Base-by-base conservation (phyloP, 2,113 vertebrate species). In the Leucopsar rothschildi region DNA sequence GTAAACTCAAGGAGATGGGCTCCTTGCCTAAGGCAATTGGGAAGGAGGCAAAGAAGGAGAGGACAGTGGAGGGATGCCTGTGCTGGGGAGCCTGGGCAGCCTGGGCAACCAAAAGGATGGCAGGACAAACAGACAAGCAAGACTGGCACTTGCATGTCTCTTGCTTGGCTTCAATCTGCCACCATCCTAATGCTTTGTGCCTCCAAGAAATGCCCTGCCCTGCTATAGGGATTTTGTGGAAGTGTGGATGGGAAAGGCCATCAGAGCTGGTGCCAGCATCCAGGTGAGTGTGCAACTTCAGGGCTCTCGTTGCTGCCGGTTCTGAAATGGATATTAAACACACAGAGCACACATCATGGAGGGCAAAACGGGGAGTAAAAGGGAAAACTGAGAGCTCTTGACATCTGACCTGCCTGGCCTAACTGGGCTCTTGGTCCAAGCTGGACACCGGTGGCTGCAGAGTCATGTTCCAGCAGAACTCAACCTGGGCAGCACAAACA, bases 211-310 rank as follows among this genome's bases (percentile, higher is more conserved):
- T 11, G 20, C 6, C 29, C 20, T 53, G n/a, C 9, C 80, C 29
- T 42, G 20, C 55, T 80, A 40, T 4, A 39, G 49, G 57, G 49
- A 44, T 68, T 55, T 2, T 69, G 24, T 39, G 27, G 56, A 75
- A 31, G 4, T 20, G 29, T 2, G 23, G 52, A 59, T 5, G 0
- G 0, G 28, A 70, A 29, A 40, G 15, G 23, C n/a, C 28, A 37
- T 37, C 39, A 82, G 66, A 82, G 23, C 15, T 79, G 23, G 21
- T 14, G 3, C 15, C 37, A 55, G 17, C 45, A 31, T 56, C 52
- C 0, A 0, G 8, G 15, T 2, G 2, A 72, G 45, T 3, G 1
- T 71, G 29, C 39, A 39, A 55, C 18, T 79, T n/a, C 40, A 7
- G 10, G 29, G 20, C 5, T 53, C 22, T 33, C 49, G 5, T 44